Evolutionary conservation across 1,140 invertebrate genomes (phyloP), one percentile per base, ranked within the genome.

Genomic region (Chionoecetes opilio): DNA sequence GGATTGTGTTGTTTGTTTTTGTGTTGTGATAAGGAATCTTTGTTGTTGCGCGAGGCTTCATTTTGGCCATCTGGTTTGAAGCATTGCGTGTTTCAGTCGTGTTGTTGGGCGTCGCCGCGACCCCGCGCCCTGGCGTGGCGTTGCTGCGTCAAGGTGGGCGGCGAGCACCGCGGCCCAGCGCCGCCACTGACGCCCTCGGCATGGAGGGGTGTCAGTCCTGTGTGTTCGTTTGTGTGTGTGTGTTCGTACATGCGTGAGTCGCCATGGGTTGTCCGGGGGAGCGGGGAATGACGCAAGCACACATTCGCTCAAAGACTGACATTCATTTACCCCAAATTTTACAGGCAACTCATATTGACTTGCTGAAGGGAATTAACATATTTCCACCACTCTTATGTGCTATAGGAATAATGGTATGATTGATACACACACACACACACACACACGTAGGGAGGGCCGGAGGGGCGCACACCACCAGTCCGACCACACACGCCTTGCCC

Each of bases 241-340:
- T 89, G 87, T 89, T 26, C 29, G 87, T 75, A 26, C 21, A 26
- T 75, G 92, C 75, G 84, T 87, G 85, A 46, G 6, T 82, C 35
- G 93, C 87, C 86, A 41, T 35, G 82, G 17, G 32, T n/a, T 75
- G 63, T n/a, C 21, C 21, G 75, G 53, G 53, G 90, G 87, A 90
- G 87, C 82, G 87, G 41, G 87, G 63, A 82, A 82, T 94, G 93
- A 94, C 93, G 87, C 93, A 94, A 26, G 35, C 41, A 94, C 35
- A 93, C 82, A 75, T 75, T n/a, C 63, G 26, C 6, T 75, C 63
- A 75, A 6, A 0, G 21, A 75, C 63, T n/a, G 26, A n/a, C 46
- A 53, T 53, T 53, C 2, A 75, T 75, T n/a, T n/a, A 75, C 21
- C 1, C 26, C 87, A 53, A 53, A 53, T 17, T 53, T 11, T 53